Evolutionary conservation across 2,888 invertebrate genomes (phyloP), one percentile per base, ranked within the genome.

Genomic region (Ormyrus rosae): DNA sequence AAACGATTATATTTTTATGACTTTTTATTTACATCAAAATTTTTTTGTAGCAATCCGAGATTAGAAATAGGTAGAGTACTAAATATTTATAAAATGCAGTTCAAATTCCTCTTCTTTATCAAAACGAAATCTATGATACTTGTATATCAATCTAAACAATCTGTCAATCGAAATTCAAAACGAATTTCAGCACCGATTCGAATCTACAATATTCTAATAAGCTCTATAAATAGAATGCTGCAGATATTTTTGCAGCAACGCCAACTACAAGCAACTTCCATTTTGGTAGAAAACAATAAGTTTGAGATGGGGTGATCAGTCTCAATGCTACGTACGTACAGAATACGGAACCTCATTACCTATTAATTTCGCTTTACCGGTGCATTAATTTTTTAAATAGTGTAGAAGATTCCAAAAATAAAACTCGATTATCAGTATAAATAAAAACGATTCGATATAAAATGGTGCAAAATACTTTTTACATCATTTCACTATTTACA

Each of bases 401-500:
- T 78, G 46, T 75, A 77, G 48, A 81, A 81, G 13, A 68, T 68
- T 81, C 75, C 34, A 81, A 81, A 75, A 78, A 78, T 78, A 75
- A 74, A 72, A 78, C 34, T 56, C 75, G 67, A 56, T 73, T 63
- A 78, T 10, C 56, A 68, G 53, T 78, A 78, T 46, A 68, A 76
- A 72, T 78, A 5, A 76, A 79, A 68, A 58, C 11, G 71, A 6
- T 72, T 64, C 51, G 72, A 64, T 81, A 78, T 50, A 81, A 81
- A 81, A 75, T 51, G 34, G 75, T 81, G 72, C 69, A 75, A 78
- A 79, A 79, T 81, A 69, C 67, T 60, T 76, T 78, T 79, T 46
- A 55, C 69, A 68, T 79, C 50, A 48, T 46, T 50, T 78, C 68
- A 51, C 65, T 78, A 81, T 73, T 46, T 78, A 71, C 70, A 78